These are phyloP conservation scores for Lepilemur ruficaudatus DNA, from an alignment of 2,797 vertebrate species.

Conservation along the genomic window DNA sequence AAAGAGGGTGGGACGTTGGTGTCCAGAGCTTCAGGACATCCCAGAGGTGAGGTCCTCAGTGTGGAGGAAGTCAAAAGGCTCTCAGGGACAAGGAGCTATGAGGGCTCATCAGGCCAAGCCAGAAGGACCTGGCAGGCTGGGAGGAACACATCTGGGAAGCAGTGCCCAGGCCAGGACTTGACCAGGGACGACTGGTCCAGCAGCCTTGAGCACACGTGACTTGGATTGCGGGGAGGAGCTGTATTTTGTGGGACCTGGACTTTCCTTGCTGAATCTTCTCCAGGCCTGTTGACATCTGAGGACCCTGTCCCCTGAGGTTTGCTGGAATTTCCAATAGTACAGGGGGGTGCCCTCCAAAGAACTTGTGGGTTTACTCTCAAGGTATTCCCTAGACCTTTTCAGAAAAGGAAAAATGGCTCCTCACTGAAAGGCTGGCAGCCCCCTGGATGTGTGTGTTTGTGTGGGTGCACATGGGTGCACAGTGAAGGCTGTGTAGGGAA, in stretches of 20 bases:
- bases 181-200: no score
- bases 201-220: neutral
- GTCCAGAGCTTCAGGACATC: neutral
- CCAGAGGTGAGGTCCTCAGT: neutral
- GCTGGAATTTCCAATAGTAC: neutral
- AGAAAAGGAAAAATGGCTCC: neutral
- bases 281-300: neutral
- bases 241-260: neutral
- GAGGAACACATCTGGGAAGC: neutral
- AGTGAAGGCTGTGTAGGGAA: neutral
- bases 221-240: neutral
- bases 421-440: neutral
- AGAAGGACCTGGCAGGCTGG: neutral
- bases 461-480: accelerated
- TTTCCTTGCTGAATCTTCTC: neutral
- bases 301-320: neutral
- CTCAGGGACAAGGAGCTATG: neutral
- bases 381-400: neutral
- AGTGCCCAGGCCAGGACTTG: neutral
- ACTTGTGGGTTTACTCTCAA: neutral
- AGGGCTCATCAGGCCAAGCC: neutral
- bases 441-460: neutral
- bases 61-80: neutral
- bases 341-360: neutral
- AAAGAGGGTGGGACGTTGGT: neutral